phyloP scores from a whole-genome alignment of 2,797 vertebrate genomes.

The Anniella stebbinsi region DNA sequence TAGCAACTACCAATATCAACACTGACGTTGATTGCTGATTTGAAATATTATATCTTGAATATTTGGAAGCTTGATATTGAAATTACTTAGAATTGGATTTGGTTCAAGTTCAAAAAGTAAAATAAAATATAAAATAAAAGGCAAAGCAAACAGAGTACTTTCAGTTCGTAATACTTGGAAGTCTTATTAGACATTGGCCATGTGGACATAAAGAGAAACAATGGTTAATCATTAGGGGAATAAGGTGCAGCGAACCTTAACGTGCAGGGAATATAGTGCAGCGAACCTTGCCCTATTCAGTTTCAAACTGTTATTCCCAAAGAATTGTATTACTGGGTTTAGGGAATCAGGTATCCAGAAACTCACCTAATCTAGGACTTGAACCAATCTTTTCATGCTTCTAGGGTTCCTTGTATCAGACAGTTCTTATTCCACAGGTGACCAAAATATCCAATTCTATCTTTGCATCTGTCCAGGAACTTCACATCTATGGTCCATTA shows the following conservation, averaged over 20 bases:
- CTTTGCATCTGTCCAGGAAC: neutral
- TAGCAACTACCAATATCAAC: no score
- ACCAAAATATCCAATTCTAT: neutral
- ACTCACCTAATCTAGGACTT: no score
- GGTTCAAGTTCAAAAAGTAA: slow-evolving; percentile 56
- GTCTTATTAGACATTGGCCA: neutral
- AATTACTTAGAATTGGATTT: slow-evolving; percentile 41
- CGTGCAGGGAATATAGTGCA: no score
- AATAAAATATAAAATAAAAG: slow-evolving; percentile 52
- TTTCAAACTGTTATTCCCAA: neutral
- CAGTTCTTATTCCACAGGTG: neutral
- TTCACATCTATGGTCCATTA: neutral
- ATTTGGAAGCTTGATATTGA: neutral
- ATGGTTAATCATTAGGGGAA: no score
- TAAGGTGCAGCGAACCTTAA: no score
- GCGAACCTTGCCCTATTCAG: no score
- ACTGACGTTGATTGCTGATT: no score
- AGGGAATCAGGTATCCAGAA: neutral
- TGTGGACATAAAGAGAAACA: no score
- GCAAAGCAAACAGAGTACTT: slow-evolving; percentile 40
- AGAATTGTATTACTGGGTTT: neutral
- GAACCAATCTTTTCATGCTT: neutral
- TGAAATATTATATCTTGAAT: no score
- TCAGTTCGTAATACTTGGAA: neutral
- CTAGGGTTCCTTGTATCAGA: neutral